These are phyloP conservation scores for Oxyura jamaicensis DNA, from an alignment of 2,113 vertebrate genomes.

Conservation along the genomic window DNA sequence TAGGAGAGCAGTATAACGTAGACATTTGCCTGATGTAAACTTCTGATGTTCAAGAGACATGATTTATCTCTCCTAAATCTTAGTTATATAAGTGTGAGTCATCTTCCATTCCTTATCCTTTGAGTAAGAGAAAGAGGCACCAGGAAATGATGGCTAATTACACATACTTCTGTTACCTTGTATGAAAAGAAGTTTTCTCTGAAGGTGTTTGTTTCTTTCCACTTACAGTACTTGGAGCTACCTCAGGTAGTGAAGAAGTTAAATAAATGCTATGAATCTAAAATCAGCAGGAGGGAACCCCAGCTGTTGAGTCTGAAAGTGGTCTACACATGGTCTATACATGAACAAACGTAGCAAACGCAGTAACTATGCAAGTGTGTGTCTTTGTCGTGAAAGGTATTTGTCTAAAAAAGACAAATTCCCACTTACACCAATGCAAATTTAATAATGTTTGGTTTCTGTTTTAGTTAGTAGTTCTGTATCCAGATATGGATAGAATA, in stretches of 20 bases:
- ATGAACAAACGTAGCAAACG: neutral
- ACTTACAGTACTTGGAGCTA: neutral
- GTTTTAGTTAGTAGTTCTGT: neutral
- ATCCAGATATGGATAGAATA: neutral
- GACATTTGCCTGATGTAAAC: neutral
- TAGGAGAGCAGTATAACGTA: neutral
- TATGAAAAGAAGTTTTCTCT: neutral
- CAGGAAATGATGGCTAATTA: neutral
- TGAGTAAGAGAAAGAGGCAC: neutral
- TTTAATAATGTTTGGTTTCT: neutral
- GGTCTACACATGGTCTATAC: too few relatives aligned
- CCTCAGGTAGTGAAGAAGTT: neutral
- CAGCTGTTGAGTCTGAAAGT: neutral
- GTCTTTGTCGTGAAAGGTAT: neutral
- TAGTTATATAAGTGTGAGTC: neutral
- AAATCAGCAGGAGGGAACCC: neutral
- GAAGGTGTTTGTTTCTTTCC: neutral
- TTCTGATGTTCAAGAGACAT: neutral
- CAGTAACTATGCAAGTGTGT: neutral
- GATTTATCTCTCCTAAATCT: neutral
- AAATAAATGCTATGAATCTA: neutral
- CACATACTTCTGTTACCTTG: neutral
- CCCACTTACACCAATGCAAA: neutral
- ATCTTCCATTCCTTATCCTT: neutral
- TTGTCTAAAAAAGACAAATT: neutral